Conservation (phyloP, 1,140 invertebrate species). For the Asobara japonica region DNA sequence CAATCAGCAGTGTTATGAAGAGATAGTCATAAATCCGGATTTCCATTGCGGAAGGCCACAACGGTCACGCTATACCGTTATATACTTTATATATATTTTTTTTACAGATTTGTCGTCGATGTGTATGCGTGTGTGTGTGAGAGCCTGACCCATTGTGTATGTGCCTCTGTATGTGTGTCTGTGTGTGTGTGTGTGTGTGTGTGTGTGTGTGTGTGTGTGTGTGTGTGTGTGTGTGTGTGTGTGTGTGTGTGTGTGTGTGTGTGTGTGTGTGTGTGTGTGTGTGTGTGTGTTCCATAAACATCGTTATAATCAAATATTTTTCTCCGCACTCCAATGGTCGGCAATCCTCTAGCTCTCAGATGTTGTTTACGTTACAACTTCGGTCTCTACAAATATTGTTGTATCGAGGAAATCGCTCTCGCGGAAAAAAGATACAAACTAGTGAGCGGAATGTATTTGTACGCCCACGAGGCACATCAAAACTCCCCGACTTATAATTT, state of each 20-base stretch:
- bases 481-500: no score
- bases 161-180: no score
- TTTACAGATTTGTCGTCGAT: background rate
- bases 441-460: no score
- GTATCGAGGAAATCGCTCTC: background rate
- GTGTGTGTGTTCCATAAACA: background rate
- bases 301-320: conserved; percentile 4
- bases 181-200: no score
- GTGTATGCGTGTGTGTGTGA: no score
- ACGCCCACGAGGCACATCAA: no score
- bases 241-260: no score
- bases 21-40: background rate
- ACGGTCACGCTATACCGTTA: background rate
- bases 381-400: background rate
- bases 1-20: background rate
- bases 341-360: background rate
- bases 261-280: no score
- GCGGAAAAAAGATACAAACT: background rate
- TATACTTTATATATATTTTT: background rate
- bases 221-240: no score
- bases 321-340: background rate
- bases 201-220: no score
- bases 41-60: background rate
- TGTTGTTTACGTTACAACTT: background rate
- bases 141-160: no score